Evolutionary conservation across 1,140 invertebrate genomes (phyloP).

Genomic region (Papilio xuthus): DNA sequence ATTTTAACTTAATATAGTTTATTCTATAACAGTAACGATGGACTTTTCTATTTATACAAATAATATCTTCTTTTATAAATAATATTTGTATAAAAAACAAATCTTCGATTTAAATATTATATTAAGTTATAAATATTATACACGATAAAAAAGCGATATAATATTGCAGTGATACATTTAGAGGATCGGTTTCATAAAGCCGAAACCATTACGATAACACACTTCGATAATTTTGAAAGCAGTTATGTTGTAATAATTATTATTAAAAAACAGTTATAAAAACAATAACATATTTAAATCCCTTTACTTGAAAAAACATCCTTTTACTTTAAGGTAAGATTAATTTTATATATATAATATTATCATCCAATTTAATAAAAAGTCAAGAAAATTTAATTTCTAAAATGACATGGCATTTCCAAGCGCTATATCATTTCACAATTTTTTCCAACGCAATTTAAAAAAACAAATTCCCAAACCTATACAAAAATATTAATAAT

Average conservation of each 20-base stretch:
- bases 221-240: slow-evolving; percentile 13
- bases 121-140: neutral
- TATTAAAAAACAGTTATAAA: slow-evolving; percentile 6
- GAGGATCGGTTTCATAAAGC: neutral
- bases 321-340: neutral
- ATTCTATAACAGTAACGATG: no score
- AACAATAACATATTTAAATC: slow-evolving; percentile 15
- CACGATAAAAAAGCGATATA: neutral
- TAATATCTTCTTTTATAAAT: no score
- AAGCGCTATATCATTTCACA: neutral
- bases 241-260: slow-evolving; percentile 5
- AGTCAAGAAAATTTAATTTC: no score
- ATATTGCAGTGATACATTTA: slow-evolving; percentile 3
- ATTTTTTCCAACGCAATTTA: neutral
- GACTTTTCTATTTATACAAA: no score
- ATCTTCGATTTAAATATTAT: neutral
- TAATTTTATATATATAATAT: no score
- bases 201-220: slow-evolving; percentile 10
- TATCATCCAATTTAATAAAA: no score
- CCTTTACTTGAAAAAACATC: slow-evolving; percentile 4
- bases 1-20: no score
- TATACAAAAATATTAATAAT: neutral
- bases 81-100: neutral
- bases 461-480: neutral
- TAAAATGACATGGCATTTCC: no score